Evolutionary conservation across 2,888 invertebrate species (phyloP), one percentile per base, ranked within the genome.

Genomic region (Uloborus plumipes): DNA sequence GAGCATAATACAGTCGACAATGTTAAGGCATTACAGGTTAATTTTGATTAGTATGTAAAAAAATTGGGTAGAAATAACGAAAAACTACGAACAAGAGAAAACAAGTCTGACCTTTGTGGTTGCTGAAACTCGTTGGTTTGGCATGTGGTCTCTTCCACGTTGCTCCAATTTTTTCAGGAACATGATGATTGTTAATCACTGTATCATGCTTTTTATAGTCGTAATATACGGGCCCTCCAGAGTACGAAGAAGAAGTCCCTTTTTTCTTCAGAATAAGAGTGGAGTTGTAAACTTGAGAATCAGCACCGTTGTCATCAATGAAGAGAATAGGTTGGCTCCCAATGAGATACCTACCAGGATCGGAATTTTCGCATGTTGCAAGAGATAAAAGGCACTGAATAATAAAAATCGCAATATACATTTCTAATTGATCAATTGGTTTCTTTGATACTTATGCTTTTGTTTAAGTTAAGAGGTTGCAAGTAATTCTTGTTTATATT

Each of bases 51-150:
- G 3, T 11, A 9, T 39, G 39, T 9, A 39, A 22, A 47, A 55
- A 13, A 62, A 7, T 13, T 11, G 15, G 58, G 47, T 18, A 7
- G n/a, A 22, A 59, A n/a, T 22, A n/a, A n/a, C n/a, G n/a, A n/a
- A n/a, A n/a, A n/a, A n/a, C n/a, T n/a, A n/a, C n/a, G n/a, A n/a
- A n/a, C n/a, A n/a, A n/a, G n/a, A n/a, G 20, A 50, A 16, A 13
- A 14, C 6, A 18, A 18, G 67, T 62, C 78, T 78, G 47, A 78
- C 78, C 72, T 76, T 82, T 82, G 55, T 82, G 81, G 53, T 82
- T 82, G 58, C 75, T 82, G 65, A 75, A 66, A 3, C 70, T 26
- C 16, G 61, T 39, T 11, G 81, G 75, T 65, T 51, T 66, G n/a
- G 51, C 39, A 7, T 7, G 39, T 11, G 81, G 81, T 51, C 65